Percentiles rank a stretch among this genome's conserved stretches.
Evolutionary conservation across 2,113 vertebrate species (phyloP).

Genomic region (Piprites chloris): DNA sequence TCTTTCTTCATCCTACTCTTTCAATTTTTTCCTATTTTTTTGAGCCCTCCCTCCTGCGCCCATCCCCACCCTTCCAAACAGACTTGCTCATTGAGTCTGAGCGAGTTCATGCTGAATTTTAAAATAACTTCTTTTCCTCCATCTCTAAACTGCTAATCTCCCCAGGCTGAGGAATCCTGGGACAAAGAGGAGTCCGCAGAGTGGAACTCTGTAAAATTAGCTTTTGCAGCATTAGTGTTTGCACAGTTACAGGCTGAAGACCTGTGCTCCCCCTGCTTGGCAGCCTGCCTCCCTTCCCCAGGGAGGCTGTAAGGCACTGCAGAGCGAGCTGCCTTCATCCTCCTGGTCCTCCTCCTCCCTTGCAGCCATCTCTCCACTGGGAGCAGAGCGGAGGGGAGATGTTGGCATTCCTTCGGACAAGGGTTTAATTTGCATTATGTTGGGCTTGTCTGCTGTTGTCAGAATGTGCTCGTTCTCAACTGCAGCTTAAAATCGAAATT

Average conservation of each 20-base stretch:
- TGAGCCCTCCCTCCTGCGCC: background rate
- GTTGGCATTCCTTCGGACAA: background rate
- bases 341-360: background rate
- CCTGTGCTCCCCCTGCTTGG: constrained; percentile 46
- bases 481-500: background rate
- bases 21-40: constrained; percentile 36
- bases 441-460: background rate
- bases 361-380: background rate
- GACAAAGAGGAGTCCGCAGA: constrained; percentile 73
- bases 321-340: background rate
- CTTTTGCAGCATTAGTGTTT: constrained; percentile 74
- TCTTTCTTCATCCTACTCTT: background rate
- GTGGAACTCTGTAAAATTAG: constrained; percentile 83
- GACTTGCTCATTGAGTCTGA: constrained; percentile 61
- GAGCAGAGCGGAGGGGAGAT: background rate
- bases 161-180: constrained; percentile 73
- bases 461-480: background rate
- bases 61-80: constrained; percentile 15
- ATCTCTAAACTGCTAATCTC: constrained; percentile 78
- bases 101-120: constrained; percentile 75
- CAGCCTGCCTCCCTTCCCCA: constrained; percentile 5
- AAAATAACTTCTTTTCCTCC: constrained; percentile 74
- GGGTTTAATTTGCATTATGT: background rate
- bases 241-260: constrained; percentile 72
- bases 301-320: background rate